Evolutionary conservation across 2,113 vertebrate species (phyloP).

Genomic region (Oxyruncus cristatus): DNA sequence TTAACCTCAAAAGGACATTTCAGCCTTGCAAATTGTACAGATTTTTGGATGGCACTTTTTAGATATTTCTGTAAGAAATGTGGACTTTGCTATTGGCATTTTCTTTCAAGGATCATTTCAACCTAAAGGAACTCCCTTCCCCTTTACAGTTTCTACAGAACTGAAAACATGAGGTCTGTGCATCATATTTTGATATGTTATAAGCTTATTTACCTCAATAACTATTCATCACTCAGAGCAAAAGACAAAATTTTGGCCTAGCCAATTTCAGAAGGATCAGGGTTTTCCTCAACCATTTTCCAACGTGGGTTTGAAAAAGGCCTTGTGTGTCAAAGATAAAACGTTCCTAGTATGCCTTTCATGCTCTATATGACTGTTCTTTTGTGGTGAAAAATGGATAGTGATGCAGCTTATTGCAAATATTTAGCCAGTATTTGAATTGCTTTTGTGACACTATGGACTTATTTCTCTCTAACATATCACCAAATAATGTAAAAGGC

Average conservation of each 20-base stretch:
- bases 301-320: background rate
- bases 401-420: background rate
- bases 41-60: constrained; percentile 36
- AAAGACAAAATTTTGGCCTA: background rate
- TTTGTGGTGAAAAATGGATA: background rate
- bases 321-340: background rate
- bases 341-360: background rate
- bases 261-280: background rate
- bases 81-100: constrained; percentile 2
- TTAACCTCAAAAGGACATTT: constrained; percentile 65
- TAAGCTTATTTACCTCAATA: background rate
- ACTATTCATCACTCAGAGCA: background rate
- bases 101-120: background rate
- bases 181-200: background rate
- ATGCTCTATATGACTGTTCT: background rate
- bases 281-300: background rate
- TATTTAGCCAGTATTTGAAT: background rate
- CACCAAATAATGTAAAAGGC: background rate
- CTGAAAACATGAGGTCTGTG: background rate
- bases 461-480: background rate
- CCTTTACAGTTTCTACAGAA: background rate
- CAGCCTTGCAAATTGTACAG: constrained; percentile 40
- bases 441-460: background rate
- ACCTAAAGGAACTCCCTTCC: background rate
- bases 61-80: constrained; percentile 5